Evolutionary conservation across 2,888 invertebrate species (phyloP), one percentile per base, ranked within the genome.

Genomic region (Erebia palarica): DNA sequence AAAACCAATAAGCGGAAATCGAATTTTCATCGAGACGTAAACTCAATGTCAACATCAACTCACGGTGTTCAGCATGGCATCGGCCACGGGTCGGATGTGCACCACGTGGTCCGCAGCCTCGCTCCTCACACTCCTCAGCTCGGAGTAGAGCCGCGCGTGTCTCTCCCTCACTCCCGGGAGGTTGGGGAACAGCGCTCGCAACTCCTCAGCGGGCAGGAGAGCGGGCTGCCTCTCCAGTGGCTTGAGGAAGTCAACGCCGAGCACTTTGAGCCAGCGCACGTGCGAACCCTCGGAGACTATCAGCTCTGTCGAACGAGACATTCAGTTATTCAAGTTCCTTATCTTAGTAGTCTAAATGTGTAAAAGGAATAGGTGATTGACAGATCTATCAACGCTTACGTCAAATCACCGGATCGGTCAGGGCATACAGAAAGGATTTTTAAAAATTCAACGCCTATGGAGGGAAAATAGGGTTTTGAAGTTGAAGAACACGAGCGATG

Each of bases 211-310:
- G 0, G 97, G 95, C 70, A 98, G 93, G 21, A 97, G 93, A 90
- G 95, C 66, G 90, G 87, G 95, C 69, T 95, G 95, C 0, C 81
- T 74, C 79, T 95, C 91, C 81, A 99, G 94, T 0, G 97, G 97
- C 65, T 95, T 95, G 78, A 96, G 96, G 94, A 98, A 99, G 77
- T 98, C 95, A 75, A 95, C 94, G 78, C 97, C 96, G 65, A 99
- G 94, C 4, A 98, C 97, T 85, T 97, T 97, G 78, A 99, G 94
- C 91, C 97, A 97, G 70, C 98, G 95, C 68, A 98, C 96, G 94
- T 98, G 98, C 16, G 97, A 96, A 75, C 96, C 94, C 87, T 98
- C 98, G 14, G 98, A 97, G 82, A 98, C 96, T 81, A 96, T 96
- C 66, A 96, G 86, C 88, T 96, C 96, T 96, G 91, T 3, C 5